Evolutionary conservation across 2,888 invertebrate species (phyloP).

Genomic region (Acronicta psi): DNA sequence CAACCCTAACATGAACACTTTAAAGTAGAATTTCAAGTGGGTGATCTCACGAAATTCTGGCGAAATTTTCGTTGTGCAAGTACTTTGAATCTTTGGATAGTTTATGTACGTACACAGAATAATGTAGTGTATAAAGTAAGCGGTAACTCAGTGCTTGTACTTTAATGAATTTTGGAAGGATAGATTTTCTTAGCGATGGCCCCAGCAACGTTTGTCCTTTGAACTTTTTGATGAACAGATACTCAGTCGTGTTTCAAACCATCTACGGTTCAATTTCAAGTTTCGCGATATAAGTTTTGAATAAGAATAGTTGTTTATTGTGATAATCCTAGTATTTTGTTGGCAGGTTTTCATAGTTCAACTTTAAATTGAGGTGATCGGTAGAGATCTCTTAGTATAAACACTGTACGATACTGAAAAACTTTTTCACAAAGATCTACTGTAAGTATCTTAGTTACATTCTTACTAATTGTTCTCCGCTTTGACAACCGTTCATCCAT

Average conservation of each 20-base stretch:
- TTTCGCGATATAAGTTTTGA: constrained; percentile 30
- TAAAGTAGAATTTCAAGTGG: constrained; percentile 56
- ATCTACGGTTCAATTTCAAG: constrained; percentile 24
- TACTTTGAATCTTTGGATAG: constrained; percentile 74
- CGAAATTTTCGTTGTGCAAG: constrained; percentile 71
- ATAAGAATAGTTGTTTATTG: constrained; percentile 27
- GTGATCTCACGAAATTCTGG: constrained; percentile 57
- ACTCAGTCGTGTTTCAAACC: constrained; percentile 22
- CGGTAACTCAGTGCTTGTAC: constrained; percentile 62
- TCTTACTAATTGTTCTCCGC: no score
- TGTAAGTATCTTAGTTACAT: no score
- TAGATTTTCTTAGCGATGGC: constrained; percentile 52
- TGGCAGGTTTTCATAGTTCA: not conserved
- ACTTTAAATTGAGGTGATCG: not conserved
- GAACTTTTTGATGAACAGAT: constrained; percentile 46
- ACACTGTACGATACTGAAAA: not conserved
- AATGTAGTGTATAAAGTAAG: constrained; percentile 68
- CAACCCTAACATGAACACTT: constrained; percentile 38
- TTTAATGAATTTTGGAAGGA: constrained; percentile 72
- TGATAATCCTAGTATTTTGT: not conserved
- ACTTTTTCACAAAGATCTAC: no score
- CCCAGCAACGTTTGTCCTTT: constrained; percentile 8
- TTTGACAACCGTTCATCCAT: no score
- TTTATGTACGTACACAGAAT: constrained; percentile 73
- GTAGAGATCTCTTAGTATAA: no score